Base-by-base conservation (phyloP, 2,888 invertebrate species). In the Athalia rosae region DNA sequence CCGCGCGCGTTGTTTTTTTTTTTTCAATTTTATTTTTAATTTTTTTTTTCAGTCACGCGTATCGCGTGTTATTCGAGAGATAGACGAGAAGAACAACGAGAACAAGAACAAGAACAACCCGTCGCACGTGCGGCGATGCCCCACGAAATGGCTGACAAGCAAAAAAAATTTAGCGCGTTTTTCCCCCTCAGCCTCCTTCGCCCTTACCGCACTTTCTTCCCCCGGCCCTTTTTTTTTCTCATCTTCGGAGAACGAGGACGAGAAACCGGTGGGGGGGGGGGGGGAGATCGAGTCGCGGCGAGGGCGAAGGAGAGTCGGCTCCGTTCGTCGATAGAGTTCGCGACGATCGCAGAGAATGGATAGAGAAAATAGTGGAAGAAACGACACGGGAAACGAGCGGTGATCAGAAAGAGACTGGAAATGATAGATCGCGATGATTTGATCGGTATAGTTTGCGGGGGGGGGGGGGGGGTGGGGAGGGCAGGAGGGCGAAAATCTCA, bases 261-360 rank as follows among this genome's bases (percentile, higher is more conserved):
- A 61, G 78, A 76, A 76, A 66, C 28, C 13, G 64, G 79, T 56
- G 9, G 15, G 59, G 58, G 63, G 41, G 50, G 48, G 47, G 45
- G 64, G 78, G 79, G 77, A 78, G 67, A 64, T 76, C 73, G 76
- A 76, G 63, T 64, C 47, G 66, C 62, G 48, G 58, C 48, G 61
- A 45, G 76, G 15, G 66, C 53, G 45, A 73, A 48, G 76, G 64
- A 58, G 78, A 59, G 58, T 59, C 59, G 53, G 43, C 71, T 79
- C 79, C 80, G 80, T 80, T 80, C 79, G 79, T 78, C 79, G 78
- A 76, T 47, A 79, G 76, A 76, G 45, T 73, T 66, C 50, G 76
- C 28, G 28, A 28, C n/a, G 53, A 53, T 67, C 63, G 58, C n/a
- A 76, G 71, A 56, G 77, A 76, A 48, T 53, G 4, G 71, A n/a